Base-by-base conservation (phyloP, 2,113 vertebrate genomes). In the Thamnaconus septentrionalis region DNA sequence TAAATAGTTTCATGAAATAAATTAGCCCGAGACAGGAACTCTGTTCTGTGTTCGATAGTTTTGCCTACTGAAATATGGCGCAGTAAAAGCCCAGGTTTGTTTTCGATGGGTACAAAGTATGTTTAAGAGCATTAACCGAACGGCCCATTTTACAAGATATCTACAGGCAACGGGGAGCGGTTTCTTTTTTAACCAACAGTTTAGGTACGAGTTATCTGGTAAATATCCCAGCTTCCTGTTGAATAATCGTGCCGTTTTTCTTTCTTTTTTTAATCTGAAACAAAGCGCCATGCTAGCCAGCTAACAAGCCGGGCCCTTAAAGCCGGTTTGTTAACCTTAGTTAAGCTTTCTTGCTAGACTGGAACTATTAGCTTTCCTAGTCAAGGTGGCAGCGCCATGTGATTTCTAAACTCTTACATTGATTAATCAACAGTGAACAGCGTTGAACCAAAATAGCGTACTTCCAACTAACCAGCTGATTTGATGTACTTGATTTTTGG, bases 91-190 rank as follows among this genome's bases (percentile, higher is more conserved):
- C 64, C 8, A 57, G 71, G 75, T 82, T 85, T 89, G 76, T 90
- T 88, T 75, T 87, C 64, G 68, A 71, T 62, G 78, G 66, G 60
- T 69, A 39, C 63, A 78, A 86, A 91, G 84, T 90, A 92, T 92
- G 90, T 89, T 87, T 71, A 89, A 87, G 90, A 88, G 88, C 82
- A 64, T 90, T 88, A 92, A 79, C 77, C 81, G 80, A 68, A n/a
- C 83, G 64, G 78, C 78, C 64, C 79, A 76, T 62, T 80, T 75
- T 51, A 78, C 67, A 4, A 88, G 64, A 75, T 56, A 73, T 41
- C 56, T 73, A 5, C 71, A 57, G 12, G 50, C 85, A 76, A 66
- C 73, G 67, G 73, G 61, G 59, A 64, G 5, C 56, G 40, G 46
- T 53, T 65, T 71, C 45, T n/a, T 5, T 63, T 11, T 76, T 46